phyloP scores from a whole-genome alignment of 2,888 invertebrate genomes.

The Sisyra terminalis region DNA sequence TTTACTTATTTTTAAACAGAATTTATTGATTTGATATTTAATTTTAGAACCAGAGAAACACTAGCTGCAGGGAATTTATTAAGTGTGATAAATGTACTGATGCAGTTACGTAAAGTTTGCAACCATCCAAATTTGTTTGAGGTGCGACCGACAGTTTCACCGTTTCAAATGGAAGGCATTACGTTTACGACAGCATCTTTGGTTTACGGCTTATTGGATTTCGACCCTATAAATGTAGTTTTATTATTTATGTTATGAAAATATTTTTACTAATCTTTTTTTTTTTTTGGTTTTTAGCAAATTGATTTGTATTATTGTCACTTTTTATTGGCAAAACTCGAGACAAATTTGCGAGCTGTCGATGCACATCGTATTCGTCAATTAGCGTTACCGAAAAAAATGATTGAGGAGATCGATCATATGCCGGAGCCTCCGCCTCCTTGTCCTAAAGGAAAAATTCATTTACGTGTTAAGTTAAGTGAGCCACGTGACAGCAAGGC shows the following conservation, averaged over 20 bases:
- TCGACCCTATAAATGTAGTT: conserved; percentile 55
- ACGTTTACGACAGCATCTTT: conserved; percentile 52
- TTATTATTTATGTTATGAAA: conserved; percentile 10
- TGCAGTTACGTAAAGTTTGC: conserved; percentile 95
- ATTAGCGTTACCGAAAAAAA: conserved; percentile 49
- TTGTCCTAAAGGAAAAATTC: conserved; percentile 47
- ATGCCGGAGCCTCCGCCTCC: conserved; percentile 40
- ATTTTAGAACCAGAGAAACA: conserved; percentile 78
- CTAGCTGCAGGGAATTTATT: conserved; percentile 83
- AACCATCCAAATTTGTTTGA: conserved; percentile 98
- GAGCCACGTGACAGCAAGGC: conserved; percentile 17
- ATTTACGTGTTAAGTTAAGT: conserved; percentile 35
- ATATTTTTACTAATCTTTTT: conserved; percentile 8
- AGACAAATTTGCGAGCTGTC: conserved; percentile 58
- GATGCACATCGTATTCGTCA: conserved; percentile 66
- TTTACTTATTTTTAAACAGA: conserved; percentile 9
- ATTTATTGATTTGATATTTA: neutral
- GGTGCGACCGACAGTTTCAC: conserved; percentile 84
- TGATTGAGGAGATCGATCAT: conserved; percentile 52
- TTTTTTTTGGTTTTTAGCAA: conserved; percentile 30
- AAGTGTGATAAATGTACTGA: conserved; percentile 89
- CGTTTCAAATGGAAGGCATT: conserved; percentile 76
- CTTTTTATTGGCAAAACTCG: conserved; percentile 46
- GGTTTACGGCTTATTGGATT: conserved; percentile 49
- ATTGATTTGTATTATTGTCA: conserved; percentile 47